A percentile compares a stretch with the other conserved stretches of the same genome.
These are phyloP conservation scores for Notarius lentiginosus DNA, from an alignment of 2,113 vertebrate genomes.

Conservation along the genomic window DNA sequence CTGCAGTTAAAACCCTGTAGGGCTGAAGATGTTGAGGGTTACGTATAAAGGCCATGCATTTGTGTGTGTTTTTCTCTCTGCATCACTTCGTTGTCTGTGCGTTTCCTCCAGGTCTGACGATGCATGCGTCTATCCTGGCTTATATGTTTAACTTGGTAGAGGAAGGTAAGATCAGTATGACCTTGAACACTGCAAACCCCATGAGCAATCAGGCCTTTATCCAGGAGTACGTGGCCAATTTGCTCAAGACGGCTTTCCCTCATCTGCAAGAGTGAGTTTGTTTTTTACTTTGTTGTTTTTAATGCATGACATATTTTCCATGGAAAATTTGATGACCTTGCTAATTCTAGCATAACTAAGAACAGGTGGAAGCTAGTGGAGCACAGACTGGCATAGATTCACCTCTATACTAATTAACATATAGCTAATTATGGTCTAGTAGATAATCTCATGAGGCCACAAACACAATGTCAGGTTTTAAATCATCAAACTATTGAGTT, in stretches of 20 bases:
- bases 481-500: background rate
- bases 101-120: conserved; percentile 84
- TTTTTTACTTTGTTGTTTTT: background rate
- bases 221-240: conserved; percentile 98
- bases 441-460: background rate
- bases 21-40: background rate
- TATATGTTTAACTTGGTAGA: conserved; percentile 99
- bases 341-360: background rate
- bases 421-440: background rate
- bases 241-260: conserved; percentile 97
- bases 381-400: background rate
- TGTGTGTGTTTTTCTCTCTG: background rate
- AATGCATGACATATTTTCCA: background rate
- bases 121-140: conserved; percentile 98
- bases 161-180: conserved; percentile 93
- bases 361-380: background rate
- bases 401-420: background rate
- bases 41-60: background rate
- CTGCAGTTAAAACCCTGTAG: background rate
- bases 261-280: conserved; percentile 93
- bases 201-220: conserved; percentile 95
- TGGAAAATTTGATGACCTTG: background rate
- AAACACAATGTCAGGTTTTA: background rate
- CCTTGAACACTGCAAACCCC: conserved; percentile 85
- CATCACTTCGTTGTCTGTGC: conserved; percentile 8